Evolutionary conservation across 2,113 vertebrate species (phyloP), one percentile per base, ranked within the genome.

Genomic region (Lepus europaeus): DNA sequence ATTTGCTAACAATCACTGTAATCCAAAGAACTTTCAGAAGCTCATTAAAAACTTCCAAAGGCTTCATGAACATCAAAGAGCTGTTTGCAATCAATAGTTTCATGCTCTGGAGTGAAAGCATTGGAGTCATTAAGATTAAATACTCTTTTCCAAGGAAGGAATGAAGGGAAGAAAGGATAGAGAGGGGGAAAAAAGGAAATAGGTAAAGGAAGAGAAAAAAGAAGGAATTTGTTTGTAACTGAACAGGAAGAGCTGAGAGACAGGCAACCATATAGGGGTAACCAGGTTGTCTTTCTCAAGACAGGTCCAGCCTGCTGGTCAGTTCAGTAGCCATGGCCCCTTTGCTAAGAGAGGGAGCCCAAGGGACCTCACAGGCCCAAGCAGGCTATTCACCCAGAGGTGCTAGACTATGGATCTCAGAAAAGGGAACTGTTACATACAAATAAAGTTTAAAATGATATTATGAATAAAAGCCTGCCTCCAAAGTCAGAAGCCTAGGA

Each of bases 1-100:
- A 51, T 86, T 53, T 14, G 31, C 6, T 61, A 74, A 73, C n/a
- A 70, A 72, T 77, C 51, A 53, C 10, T 81, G 39, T 69, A n/a
- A 79, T 45, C 27, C 4, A 49, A 59, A 89, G 7, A 82, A 91
- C 36, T 73, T 93, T 91, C 31, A 33, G 72, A 89, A 87, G 59
- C 70, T 80, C 84, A 45, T 91, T 92, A 89, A 79, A 91, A 88
- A 82, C 49, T 91, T 91, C 16, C 66, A 87, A 49, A 82, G 19
- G 9, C 51, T 96, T 74, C 16, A 49, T 59, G 53, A 80, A 76
- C 83, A 96, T 89, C 91, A 94, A 92, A 95, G 84, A 7, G 16
- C 29, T 78, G 56, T 77, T 77, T 69, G 31, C 2, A 78, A 87
- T 92, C 91, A 90, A 87, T 94, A 87, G 81, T 73, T 92, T 70